Percentiles rank a stretch among this genome's conserved stretches.
Evolutionary conservation across 2,797 vertebrate species (phyloP).

Genomic region (Eulemur mongoz): DNA sequence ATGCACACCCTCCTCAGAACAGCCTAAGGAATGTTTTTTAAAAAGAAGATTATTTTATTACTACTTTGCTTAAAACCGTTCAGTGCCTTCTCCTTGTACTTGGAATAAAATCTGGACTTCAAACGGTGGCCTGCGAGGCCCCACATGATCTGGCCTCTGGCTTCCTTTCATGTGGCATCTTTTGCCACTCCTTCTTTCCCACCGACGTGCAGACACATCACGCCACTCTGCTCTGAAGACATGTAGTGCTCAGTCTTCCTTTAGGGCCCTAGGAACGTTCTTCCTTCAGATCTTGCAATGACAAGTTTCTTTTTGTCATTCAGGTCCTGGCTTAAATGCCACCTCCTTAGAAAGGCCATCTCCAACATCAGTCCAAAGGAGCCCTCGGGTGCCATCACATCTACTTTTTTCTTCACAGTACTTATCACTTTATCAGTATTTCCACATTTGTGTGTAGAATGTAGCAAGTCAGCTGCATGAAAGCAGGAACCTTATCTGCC

Average conservation of each 20-base stretch:
- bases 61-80: neutral
- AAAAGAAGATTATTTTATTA: neutral
- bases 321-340: neutral
- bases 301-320: neutral
- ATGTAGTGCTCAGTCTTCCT: neutral
- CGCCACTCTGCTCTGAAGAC: neutral
- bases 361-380: neutral
- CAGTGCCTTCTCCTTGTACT: neutral
- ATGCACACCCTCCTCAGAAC: neutral
- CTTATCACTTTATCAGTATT: neutral
- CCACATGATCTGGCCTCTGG: neutral
- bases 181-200: neutral
- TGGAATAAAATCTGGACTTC: neutral
- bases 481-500: neutral
- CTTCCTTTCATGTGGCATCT: neutral
- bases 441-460: neutral
- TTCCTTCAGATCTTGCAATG: neutral
- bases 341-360: neutral
- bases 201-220: rapidly evolving
- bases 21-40: neutral
- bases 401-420: neutral
- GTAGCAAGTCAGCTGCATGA: neutral
- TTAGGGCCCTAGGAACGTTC: neutral
- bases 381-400: neutral
- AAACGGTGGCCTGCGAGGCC: neutral